Percentiles rank a stretch among this genome's conserved stretches.
These are phyloP conservation scores for Tragelaphus scriptus DNA, from an alignment of 2,113 vertebrate genomes.

Conservation along the genomic window DNA sequence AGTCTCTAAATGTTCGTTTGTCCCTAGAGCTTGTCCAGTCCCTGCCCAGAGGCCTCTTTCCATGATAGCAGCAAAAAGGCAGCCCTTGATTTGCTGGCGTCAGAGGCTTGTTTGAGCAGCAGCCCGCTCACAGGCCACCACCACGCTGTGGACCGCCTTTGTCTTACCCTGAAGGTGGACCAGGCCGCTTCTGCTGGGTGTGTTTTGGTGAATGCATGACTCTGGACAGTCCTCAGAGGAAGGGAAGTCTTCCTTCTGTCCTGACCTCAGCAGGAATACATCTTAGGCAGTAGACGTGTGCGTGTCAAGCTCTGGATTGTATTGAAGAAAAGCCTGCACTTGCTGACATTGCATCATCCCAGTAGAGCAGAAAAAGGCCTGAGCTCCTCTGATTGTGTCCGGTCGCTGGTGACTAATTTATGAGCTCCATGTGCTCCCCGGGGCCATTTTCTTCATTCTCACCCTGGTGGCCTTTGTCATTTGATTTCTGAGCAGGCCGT, in stretches of 20 bases:
- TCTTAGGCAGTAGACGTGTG: neutral
- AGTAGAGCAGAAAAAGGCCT: neutral
- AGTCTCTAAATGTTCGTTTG: neutral
- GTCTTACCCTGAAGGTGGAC: neutral
- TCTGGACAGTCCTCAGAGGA: neutral
- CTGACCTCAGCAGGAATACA: neutral
- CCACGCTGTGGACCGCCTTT: too few species aligned
- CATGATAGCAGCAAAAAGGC: neutral
- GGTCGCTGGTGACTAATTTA: slow-evolving; percentile 39
- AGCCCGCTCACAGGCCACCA: too few species aligned
- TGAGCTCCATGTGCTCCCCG: neutral
- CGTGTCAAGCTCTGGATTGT: neutral
- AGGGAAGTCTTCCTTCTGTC: neutral
- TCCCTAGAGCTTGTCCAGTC: neutral
- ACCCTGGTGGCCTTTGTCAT: slow-evolving; percentile 38
- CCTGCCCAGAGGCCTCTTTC: neutral
- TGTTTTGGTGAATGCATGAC: neutral
- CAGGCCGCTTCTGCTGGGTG: neutral
- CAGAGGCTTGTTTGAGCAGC: neutral
- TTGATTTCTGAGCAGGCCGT: slow-evolving; percentile 43
- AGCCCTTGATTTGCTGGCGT: neutral
- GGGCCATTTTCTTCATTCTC: slow-evolving; percentile 40
- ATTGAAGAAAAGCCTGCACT: neutral
- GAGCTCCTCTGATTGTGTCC: neutral
- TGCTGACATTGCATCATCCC: neutral